A percentile compares a stretch with the other conserved stretches of the same genome.
Evolutionary conservation across 2,113 vertebrate species (phyloP).

Genomic region (Tragelaphus imberbis): DNA sequence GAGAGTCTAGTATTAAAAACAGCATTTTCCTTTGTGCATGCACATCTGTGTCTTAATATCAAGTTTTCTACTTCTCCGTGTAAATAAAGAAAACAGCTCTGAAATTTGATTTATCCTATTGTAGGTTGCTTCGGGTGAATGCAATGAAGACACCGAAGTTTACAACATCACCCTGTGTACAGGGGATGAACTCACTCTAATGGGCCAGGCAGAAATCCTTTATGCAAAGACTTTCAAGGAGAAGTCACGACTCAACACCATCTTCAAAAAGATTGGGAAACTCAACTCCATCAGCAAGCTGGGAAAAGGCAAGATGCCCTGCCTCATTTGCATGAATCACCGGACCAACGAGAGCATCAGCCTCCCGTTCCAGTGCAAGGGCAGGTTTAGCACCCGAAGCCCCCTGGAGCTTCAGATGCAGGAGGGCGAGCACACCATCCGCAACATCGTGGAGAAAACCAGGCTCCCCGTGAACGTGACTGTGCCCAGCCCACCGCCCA

Average conservation of each 20-base stretch:
- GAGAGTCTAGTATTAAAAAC: neutral
- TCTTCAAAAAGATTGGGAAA: slow-evolving; percentile 97
- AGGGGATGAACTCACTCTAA: slow-evolving; percentile 95
- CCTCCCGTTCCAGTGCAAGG: slow-evolving; percentile 98
- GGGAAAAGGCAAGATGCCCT: slow-evolving; percentile 97
- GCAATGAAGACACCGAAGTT: slow-evolving; percentile 97
- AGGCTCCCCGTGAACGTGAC: slow-evolving; percentile 95
- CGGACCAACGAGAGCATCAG: slow-evolving; percentile 99
- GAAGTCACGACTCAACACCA: slow-evolving; percentile 95
- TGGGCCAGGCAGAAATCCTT: slow-evolving; percentile 99
- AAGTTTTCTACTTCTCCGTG: neutral
- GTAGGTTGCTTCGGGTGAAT: slow-evolving; percentile 97
- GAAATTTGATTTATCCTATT: slow-evolving; percentile 15
- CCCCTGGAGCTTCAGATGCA: slow-evolving; percentile 98
- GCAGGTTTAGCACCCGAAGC: slow-evolving; percentile 96
- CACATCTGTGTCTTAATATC: neutral
- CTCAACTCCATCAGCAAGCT: slow-evolving; percentile 95
- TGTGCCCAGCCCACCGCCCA: slow-evolving; percentile 90
- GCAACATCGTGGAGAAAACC: slow-evolving; percentile 97
- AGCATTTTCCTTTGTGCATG: neutral
- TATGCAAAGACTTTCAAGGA: slow-evolving; percentile 96
- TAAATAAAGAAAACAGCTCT: neutral
- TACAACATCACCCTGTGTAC: slow-evolving; percentile 97
- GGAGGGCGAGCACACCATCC: slow-evolving; percentile 96
- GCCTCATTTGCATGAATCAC: slow-evolving; percentile 99